A percentile compares a stretch with the other conserved stretches of the same genome.
phyloP scores from a whole-genome alignment of 2,797 vertebrate species.

The Pipistrellus kuhlii region DNA sequence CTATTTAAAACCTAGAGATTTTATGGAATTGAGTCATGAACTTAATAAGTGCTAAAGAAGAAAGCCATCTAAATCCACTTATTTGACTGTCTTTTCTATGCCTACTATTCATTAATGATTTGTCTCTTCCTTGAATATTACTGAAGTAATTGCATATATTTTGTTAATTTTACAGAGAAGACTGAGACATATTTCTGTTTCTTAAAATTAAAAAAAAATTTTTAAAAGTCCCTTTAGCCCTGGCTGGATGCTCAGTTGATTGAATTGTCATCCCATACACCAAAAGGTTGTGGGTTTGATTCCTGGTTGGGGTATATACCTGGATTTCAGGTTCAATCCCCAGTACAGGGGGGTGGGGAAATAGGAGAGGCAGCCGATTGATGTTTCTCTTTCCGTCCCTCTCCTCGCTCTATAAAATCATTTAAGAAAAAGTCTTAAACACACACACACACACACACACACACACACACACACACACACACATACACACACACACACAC shows the following conservation, averaged over 20 bases:
- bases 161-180: slow-evolving; percentile 35
- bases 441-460: not conserved
- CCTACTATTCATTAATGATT: slow-evolving; percentile 12
- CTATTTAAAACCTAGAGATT: slow-evolving; percentile 41
- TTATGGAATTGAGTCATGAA: slow-evolving; percentile 16
- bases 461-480: not conserved
- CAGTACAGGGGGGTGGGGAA: not conserved
- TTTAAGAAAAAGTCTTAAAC: not conserved
- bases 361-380: not conserved
- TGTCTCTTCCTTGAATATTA: slow-evolving; percentile 37
- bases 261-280: not conserved
- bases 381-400: not conserved
- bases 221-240: not conserved
- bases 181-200: slow-evolving; percentile 28
- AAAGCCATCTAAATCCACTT: not conserved
- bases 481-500: not conserved
- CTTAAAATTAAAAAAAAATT: slow-evolving; percentile 17
- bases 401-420: not conserved
- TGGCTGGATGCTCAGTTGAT: not conserved
- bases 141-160: not conserved
- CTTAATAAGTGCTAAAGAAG: not conserved
- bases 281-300: not conserved
- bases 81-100: slow-evolving; percentile 33
- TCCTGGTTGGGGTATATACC: not conserved
- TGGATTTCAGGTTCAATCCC: not conserved